Conservation (phyloP, 2,797 vertebrate species). For the Microchirus variegatus region DNA sequence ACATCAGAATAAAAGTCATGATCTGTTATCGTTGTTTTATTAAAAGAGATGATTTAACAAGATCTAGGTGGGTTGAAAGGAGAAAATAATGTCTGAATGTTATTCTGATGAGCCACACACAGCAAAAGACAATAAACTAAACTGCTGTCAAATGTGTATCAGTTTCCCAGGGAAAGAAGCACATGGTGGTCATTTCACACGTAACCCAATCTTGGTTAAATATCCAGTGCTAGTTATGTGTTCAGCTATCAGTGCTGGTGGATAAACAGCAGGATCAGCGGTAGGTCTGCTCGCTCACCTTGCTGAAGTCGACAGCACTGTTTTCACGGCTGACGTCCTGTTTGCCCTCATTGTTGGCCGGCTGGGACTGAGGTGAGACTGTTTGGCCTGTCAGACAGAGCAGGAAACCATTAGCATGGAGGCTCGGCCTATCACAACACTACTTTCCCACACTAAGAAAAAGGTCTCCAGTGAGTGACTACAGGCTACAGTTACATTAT, state of each 20-base stretch:
- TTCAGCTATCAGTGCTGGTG: conserved; percentile 44
- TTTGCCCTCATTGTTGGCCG: conserved; percentile 88
- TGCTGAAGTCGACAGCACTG: conserved; percentile 97
- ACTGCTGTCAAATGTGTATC: conserved; percentile 15
- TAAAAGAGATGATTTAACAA: no score
- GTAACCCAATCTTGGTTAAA: conserved; percentile 66
- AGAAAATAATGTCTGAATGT: background rate
- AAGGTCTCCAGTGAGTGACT: conserved; percentile 38
- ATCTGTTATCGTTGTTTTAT: no score
- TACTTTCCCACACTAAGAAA: conserved; percentile 47
- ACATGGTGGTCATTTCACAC: conserved; percentile 37
- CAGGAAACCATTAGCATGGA: conserved; percentile 28
- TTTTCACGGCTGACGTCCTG: conserved; percentile 97
- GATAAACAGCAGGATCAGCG: conserved; percentile 58
- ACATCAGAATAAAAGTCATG: background rate
- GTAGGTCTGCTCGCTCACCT: conserved; percentile 83
- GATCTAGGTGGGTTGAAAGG: no score
- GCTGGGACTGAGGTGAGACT: conserved; percentile 92
- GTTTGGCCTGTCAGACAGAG: conserved; percentile 87
- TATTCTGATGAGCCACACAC: background rate
- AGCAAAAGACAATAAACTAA: conserved; percentile 32
- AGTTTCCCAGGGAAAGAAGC: conserved; percentile 49
- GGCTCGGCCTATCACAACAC: conserved; percentile 17
- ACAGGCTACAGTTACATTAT: conserved; percentile 45
- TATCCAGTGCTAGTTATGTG: conserved; percentile 42